These are phyloP conservation scores for Sesamia nonagrioides DNA, from an alignment of 1,140 invertebrate species.

Conservation along the genomic window DNA sequence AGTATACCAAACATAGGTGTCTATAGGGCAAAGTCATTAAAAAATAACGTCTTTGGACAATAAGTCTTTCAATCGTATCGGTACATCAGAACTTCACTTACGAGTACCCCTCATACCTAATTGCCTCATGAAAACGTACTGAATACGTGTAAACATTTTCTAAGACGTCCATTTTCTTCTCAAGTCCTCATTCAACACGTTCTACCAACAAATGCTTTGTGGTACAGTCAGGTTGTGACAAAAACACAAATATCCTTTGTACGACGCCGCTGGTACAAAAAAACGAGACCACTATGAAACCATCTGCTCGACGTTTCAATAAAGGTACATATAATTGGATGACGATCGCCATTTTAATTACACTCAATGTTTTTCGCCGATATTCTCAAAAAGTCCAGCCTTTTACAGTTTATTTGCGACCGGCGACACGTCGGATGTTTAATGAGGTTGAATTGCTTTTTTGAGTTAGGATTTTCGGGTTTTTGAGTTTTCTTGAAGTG, in stretches of 20 bases:
- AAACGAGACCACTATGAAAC: conserved; percentile 53
- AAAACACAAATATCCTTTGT: conserved; percentile 74
- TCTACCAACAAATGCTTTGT: conserved; percentile 15
- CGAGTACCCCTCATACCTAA: neutral
- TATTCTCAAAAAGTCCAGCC: conserved; percentile 14
- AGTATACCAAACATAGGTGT: no score
- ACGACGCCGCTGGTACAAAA: conserved; percentile 64
- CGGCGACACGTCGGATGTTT: neutral
- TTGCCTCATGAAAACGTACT: neutral
- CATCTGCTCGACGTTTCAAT: conserved; percentile 75
- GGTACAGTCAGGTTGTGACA: conserved; percentile 53
- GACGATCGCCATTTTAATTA: conserved; percentile 76
- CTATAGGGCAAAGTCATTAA: no score
- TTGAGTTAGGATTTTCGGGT: neutral
- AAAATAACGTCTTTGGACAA: no score
- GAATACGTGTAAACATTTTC: neutral
- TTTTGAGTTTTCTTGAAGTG: neutral
- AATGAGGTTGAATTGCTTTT: conserved; percentile 9
- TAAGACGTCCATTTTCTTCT: conserved; percentile 7
- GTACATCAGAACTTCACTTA: neutral
- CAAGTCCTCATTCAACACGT: neutral
- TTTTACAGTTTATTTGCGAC: conserved; percentile 5
- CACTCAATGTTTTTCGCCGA: conserved; percentile 56
- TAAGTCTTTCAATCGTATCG: no score
- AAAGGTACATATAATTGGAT: conserved; percentile 73